These are phyloP conservation scores for Tylochromis polylepis DNA, from an alignment of 2,113 vertebrate genomes.

Conservation along the genomic window DNA sequence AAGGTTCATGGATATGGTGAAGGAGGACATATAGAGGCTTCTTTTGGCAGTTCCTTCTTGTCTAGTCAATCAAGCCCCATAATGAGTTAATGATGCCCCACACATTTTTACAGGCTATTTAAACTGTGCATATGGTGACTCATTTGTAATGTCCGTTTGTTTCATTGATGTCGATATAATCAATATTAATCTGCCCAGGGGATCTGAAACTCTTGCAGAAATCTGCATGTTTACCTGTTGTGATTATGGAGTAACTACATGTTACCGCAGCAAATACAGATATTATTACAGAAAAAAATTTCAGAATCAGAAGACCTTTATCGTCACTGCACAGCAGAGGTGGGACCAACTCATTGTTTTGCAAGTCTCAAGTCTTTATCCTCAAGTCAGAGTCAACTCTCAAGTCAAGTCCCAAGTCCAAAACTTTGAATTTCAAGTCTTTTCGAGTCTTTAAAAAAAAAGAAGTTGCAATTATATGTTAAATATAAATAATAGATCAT, in stretches of 20 bases:
- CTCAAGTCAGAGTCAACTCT: too few species aligned
- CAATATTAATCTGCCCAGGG: background rate
- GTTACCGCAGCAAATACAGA: background rate
- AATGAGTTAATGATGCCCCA: background rate
- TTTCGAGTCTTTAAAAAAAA: too few species aligned
- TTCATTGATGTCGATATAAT: background rate
- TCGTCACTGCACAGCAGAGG: too few species aligned
- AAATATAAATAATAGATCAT: too few species aligned
- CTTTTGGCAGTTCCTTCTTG: background rate
- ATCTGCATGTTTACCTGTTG: background rate
- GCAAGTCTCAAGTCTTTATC: too few species aligned
- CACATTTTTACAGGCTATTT: background rate
- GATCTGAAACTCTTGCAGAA: background rate
- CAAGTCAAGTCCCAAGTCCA: too few species aligned
- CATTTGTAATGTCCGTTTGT: background rate
- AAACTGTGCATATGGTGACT: background rate
- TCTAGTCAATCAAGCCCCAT: background rate
- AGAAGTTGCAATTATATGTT: too few species aligned
- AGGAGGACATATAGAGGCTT: too few species aligned
- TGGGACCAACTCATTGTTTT: too few species aligned
- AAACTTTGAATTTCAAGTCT: too few species aligned
- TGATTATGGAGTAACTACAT: background rate
- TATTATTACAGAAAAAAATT: background rate
- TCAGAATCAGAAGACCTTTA: too few species aligned
- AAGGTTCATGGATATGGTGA: too few species aligned